Evolutionary conservation across 2,113 vertebrate species (phyloP).

Genomic region (Polyodon spathula): DNA sequence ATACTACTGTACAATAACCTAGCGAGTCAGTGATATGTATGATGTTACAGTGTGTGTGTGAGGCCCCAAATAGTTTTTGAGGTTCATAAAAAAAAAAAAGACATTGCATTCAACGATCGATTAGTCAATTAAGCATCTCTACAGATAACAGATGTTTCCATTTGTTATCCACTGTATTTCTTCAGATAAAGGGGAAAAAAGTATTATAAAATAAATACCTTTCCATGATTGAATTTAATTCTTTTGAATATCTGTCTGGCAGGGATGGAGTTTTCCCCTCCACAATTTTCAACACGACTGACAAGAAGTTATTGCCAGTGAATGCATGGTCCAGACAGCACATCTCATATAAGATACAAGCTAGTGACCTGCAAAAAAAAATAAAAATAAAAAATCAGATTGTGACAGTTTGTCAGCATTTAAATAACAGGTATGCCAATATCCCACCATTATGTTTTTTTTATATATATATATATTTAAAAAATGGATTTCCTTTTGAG

Average conservation of each 20-base stretch:
- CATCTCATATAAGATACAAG: constrained; percentile 77
- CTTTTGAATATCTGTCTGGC: constrained; percentile 47
- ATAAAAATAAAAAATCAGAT: not conserved
- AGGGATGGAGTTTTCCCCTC: constrained; percentile 66
- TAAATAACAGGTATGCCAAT: too few relatives aligned
- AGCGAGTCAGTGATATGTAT: too few relatives aligned
- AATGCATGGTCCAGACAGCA: constrained; percentile 75
- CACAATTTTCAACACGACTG: constrained; percentile 68
- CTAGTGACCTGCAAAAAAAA: constrained; percentile 62
- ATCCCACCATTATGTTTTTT: too few relatives aligned
- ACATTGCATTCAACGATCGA: not conserved
- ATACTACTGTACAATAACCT: too few relatives aligned
- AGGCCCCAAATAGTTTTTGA: not conserved
- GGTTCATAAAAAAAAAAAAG: not conserved
- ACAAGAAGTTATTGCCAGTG: constrained; percentile 65
- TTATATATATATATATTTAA: not conserved
- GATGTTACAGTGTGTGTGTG: too few relatives aligned
- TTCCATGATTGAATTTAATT: constrained; percentile 59
- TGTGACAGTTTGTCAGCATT: too few relatives aligned
- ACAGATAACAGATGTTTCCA: too few relatives aligned
- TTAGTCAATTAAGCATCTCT: too few relatives aligned
- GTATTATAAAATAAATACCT: constrained; percentile 41
- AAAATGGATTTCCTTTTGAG: too few relatives aligned
- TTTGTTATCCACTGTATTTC: not conserved
- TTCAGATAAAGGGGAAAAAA: not conserved